phyloP scores from a whole-genome alignment of 2,113 vertebrate species.

The Sturnira hondurensis region DNA sequence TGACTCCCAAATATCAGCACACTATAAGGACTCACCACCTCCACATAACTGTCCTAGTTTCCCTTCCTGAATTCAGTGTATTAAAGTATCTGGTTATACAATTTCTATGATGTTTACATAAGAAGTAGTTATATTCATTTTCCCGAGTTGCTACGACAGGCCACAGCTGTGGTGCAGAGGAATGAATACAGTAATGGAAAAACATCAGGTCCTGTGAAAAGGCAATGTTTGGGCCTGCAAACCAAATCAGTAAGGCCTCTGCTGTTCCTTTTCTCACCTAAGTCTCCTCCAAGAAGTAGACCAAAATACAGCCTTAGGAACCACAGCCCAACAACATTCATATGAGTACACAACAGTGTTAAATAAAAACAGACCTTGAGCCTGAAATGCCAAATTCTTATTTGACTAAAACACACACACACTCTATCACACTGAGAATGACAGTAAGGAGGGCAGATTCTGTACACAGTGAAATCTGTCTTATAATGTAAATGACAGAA shows the following conservation, averaged over 20 bases:
- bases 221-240: neutral
- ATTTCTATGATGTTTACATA: conserved; percentile 34
- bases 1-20: neutral
- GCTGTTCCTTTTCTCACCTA: neutral
- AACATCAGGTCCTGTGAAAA: neutral
- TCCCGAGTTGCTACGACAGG: neutral
- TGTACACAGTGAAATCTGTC: neutral
- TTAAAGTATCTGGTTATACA: conserved; percentile 26
- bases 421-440: neutral
- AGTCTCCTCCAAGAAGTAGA: neutral
- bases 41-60: neutral
- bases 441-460: neutral
- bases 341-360: neutral
- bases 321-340: neutral
- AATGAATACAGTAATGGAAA: conserved; percentile 33
- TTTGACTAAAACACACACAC: neutral
- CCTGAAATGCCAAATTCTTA: neutral
- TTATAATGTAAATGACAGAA: neutral
- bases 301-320: neutral
- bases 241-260: neutral
- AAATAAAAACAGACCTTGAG: neutral
- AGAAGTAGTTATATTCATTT: conserved; percentile 37
- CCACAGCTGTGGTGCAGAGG: neutral
- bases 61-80: neutral
- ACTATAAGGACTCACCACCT: neutral